Evolutionary conservation across 1,140 invertebrate genomes (phyloP).

Genomic region (Octopus bimaculoides): DNA sequence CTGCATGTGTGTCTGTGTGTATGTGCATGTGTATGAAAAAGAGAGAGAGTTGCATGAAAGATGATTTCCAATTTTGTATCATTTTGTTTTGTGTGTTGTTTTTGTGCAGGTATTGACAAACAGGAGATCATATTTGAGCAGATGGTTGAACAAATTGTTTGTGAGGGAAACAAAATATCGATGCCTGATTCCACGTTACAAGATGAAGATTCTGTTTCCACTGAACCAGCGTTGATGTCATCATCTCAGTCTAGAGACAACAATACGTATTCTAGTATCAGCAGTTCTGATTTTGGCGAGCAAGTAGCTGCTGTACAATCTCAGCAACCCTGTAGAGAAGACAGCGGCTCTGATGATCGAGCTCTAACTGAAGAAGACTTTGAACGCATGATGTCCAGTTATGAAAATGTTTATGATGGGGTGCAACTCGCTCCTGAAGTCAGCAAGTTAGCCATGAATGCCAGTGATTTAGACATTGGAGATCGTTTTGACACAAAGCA

Average conservation of each 20-base stretch:
- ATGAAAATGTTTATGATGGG: constrained; percentile 44
- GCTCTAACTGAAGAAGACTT: constrained; percentile 19
- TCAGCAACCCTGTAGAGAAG: constrained; percentile 27
- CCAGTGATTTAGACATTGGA: constrained; percentile 40
- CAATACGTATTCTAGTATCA: constrained; percentile 9
- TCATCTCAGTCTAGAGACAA: constrained; percentile 8
- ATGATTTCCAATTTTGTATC: no score
- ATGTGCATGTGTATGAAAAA: no score
- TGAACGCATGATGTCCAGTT: constrained; percentile 32
- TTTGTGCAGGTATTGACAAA: constrained; percentile 1
- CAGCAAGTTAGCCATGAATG: constrained; percentile 23
- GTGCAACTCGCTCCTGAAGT: constrained; percentile 36
- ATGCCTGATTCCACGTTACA: neutral
- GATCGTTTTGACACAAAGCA: constrained; percentile 46
- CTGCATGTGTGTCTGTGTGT: no score
- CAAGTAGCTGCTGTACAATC: constrained; percentile 14
- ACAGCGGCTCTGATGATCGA: constrained; percentile 12
- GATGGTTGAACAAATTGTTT: neutral
- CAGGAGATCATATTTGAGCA: neutral
- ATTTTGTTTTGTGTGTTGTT: neutral
- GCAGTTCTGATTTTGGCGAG: constrained; percentile 18
- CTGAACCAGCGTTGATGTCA: neutral
- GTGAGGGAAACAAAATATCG: neutral
- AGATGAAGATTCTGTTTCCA: constrained; percentile 1
- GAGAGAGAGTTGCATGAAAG: no score